These are phyloP conservation scores for Aurelia sp. DNA, from an alignment of 30 jellyfish, hydroid and myxozoan species.

Conservation along the genomic window DNA sequence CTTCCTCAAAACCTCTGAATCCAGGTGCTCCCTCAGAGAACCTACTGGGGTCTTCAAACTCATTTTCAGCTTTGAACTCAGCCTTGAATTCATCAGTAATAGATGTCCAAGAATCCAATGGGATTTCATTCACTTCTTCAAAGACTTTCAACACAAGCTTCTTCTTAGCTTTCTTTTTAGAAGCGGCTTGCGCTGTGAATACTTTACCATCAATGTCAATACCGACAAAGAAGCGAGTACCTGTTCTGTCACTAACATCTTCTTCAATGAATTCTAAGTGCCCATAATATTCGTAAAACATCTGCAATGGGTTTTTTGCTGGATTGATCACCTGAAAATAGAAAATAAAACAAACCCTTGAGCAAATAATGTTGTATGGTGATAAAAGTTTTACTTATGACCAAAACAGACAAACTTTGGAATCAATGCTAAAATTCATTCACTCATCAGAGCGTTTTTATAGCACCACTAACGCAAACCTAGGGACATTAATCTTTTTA, in stretches of 20 bases:
- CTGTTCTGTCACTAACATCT: constrained; percentile 30
- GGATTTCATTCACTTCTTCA: constrained; percentile 61
- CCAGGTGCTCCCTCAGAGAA: neutral
- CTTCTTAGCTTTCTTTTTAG: constrained; percentile 81
- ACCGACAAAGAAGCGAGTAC: constrained; percentile 28
- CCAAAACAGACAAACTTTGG: too few relatives aligned
- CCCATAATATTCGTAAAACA: constrained; percentile 72
- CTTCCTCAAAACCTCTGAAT: constrained; percentile 4
- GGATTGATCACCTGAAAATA: constrained; percentile 38
- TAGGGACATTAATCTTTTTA: too few relatives aligned
- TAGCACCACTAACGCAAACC: too few relatives aligned
- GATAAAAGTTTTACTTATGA: too few relatives aligned
- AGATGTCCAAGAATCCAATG: constrained; percentile 57
- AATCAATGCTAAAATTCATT: too few relatives aligned
- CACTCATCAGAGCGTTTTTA: too few relatives aligned
- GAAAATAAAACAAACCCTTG: too few relatives aligned
- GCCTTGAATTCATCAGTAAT: constrained; percentile 56
- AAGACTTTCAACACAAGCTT: constrained; percentile 73
- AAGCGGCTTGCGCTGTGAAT: constrained; percentile 55
- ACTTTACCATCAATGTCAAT: constrained; percentile 62
- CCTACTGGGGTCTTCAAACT: constrained; percentile 18
- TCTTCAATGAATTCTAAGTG: constrained; percentile 57
- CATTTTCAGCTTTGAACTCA: constrained; percentile 41
- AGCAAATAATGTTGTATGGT: too few relatives aligned
- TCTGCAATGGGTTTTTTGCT: constrained; percentile 67